Base-by-base conservation (phyloP, 2,113 vertebrate species). In the Gulo gulo region DNA sequence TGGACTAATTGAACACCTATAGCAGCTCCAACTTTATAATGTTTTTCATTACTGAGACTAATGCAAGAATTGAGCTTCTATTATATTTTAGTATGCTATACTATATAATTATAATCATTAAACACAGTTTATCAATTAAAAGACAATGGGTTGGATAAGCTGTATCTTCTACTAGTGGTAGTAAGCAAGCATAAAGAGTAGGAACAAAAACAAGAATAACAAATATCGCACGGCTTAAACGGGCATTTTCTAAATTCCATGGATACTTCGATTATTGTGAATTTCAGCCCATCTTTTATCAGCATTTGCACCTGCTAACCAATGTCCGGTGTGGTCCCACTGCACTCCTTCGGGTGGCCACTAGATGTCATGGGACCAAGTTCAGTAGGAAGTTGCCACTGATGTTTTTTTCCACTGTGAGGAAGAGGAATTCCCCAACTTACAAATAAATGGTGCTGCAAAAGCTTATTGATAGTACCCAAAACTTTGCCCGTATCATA, bases 321-420 rank as follows among this genome's bases (percentile, higher is more conserved):
- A 0, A n/a, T 1, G 52, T 36, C 57, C 34, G 2, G n/a, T 0
- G 23, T 0, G 23, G 65, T 24, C 26, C 24, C 31, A 13, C 14
- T 94, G 97, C 94, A 93, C 55, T 97, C 94, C 84, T 82, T 39
- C 7, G 3, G 0, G 21, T 69, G 79, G 81, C 98, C 98, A 97
- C 98, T 97, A 98, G 98, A 96, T 98, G 98, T 96, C 98, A 80
- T 1, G 39, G 57, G 76, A 81, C 97, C 79, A 96, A 97, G 47
- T 74, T 73, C 57, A 73, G 91, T 87, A 79, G 95, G 57, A 95
- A 88, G 45, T 79, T 39, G 52, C 34, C 13, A 7, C 42, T 34
- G 10, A 42, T 21, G 81, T 52, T 42, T 7, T 3, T 3, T 34
- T 42, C 34, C 63, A 31, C 39, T 20, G 47, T 47, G 50, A 69